Evolutionary conservation across 2,888 invertebrate species (phyloP), one percentile per base, ranked within the genome.

Genomic region (Hofmannophila pseudospretella): DNA sequence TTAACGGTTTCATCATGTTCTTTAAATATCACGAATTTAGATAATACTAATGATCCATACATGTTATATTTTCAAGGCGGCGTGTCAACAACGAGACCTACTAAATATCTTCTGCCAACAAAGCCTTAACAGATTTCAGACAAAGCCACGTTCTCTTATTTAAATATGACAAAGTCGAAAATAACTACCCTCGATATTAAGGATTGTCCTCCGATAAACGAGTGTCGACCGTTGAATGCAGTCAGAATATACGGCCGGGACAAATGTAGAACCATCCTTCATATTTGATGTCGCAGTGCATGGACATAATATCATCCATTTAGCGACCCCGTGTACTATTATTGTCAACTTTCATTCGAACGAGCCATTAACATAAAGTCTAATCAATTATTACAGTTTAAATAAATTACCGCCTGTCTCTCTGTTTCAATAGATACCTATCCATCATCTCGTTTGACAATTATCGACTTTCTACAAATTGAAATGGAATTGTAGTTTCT

Each of bases 1-100:
- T 58, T 78, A 81, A 79, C 80, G 72, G 76, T 80, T 79, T 78
- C 77, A 79, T 78, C 77, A 76, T 78, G 66, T 61, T 63, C 67
- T 68, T 66, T 75, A 75, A 79, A 78, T 71, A 74, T 72, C 70
- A 71, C 69, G 70, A 67, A 55, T 54, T 45, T 58, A 57, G 55
- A 60, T 54, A 58, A 13, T 28, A 34, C 27, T 34, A 19, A 34
- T 27, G 13, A 29, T n/a, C 1, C 19, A 26, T 20, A 19, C 12
- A 35, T 23, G 34, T 40, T 29, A 23, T 29, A 32, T 32, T 40
- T 36, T 13, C 28, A 7, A 26, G 3, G n/a, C n/a, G 14, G 25
- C 7, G 11, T 28, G 23, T 34, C 22, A 20, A 11, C 11, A 34
- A 7, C 7, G 10, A 2, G 1, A 16, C 11, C 23, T 34, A 26